A percentile compares a stretch with the other conserved stretches of the same genome.
These are phyloP conservation scores for Clarias pachynema DNA, from an alignment of 2,797 vertebrate species.

Conservation along the genomic window DNA sequence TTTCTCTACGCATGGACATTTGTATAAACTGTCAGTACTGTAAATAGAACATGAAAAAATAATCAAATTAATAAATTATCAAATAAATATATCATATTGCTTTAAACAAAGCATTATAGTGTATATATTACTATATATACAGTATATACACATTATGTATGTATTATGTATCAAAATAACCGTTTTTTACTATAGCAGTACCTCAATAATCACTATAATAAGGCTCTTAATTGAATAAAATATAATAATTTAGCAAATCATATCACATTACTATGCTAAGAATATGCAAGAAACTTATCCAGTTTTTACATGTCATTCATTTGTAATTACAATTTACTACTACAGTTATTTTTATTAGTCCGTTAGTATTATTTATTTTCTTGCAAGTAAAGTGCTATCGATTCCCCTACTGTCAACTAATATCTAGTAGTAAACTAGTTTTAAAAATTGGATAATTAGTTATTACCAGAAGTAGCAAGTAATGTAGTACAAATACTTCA, in stretches of 20 bases:
- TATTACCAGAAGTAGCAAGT: background rate
- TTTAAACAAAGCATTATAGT: background rate
- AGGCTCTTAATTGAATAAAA: background rate
- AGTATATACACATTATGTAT: background rate
- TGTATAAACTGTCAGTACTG: background rate
- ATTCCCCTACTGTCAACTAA: background rate
- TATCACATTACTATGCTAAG: background rate
- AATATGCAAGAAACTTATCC: background rate
- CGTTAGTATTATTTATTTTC: background rate
- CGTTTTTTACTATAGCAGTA: background rate
- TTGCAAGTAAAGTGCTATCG: background rate
- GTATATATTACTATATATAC: background rate
- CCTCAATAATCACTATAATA: background rate
- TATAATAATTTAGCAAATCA: background rate
- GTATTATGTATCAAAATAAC: background rate
- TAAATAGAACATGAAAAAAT: background rate
- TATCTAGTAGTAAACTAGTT: background rate
- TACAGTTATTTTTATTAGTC: too few relatives aligned
- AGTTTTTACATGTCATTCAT: background rate
- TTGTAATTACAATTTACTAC: background rate
- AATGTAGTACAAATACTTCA: too few relatives aligned
- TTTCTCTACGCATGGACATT: too few relatives aligned
- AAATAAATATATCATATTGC: background rate
- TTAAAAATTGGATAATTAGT: background rate
- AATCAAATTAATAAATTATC: too few relatives aligned